Evolutionary conservation across 2,113 vertebrate genomes (phyloP), one percentile per base, ranked within the genome.

Genomic region (Natator depressus): DNA sequence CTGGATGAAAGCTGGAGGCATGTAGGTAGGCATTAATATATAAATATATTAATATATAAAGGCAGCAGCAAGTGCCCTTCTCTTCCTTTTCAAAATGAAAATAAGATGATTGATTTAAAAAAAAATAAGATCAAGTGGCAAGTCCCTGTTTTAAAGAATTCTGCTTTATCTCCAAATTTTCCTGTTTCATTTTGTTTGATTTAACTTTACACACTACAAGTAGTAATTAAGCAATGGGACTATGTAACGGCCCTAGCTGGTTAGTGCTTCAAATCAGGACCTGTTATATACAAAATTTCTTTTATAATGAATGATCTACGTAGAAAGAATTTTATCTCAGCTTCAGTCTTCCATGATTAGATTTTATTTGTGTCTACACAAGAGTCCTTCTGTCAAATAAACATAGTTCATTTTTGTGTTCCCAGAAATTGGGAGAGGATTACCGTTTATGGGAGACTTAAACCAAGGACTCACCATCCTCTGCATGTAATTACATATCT

Each of bases 361-460:
- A 49, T 49, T 75, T 84, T 82, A 51, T 88, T 57, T 50, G 85
- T 92, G 75, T 89, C 8, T 65, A 90, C 53, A 76, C 90, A 85
- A 90, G 55, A 54, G 85, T 91, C 55, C 84, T 51, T 11, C 54
- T 84, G 49, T 51, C 17, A 88, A 91, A 24, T 47, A 82, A 59
- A 5, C 47, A 62, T 88, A 79, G 91, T 78, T 94, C 82, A 91
- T 82, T 80, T 86, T 24, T n/a, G 49, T 24, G 51, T 92, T 94
- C 84, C 49, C 42, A 49, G 62, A 91, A 81, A 51, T 38, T 81
- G n/a, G 13, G 22, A 65, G 62, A 65, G 31, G 62, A 65, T 65
- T 65, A 65, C 4, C 35, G 35, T 65, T 65, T 65, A 62, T 31
- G 29, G 13, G 59, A 14, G 59, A 31, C 35, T 62, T 62, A 62